Evolutionary conservation across 2,797 vertebrate genomes (phyloP), one percentile per base, ranked within the genome.

Genomic region (Cynodonichthys magdalenae): DNA sequence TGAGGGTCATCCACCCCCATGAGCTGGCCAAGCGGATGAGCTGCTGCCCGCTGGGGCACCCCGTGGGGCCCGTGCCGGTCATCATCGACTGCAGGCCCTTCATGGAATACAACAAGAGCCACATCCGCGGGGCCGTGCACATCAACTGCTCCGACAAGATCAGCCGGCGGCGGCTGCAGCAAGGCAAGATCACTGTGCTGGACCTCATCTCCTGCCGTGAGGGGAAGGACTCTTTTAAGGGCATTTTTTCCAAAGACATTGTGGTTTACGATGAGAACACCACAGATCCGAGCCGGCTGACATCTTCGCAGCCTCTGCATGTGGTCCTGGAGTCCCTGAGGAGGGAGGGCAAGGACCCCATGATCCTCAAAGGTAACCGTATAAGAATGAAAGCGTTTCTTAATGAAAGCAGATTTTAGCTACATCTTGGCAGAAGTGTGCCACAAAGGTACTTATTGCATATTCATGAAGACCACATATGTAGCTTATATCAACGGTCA

Each of bases 91-190:
- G 98, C 83, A 91, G 97, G 85, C 96, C 98, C 0, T 99, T 99
- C 92, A 95, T 94, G 94, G 97, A 99, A 81, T 99, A 98, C 90
- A 99, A 99, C 91, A 98, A 96, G 85, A 96, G 95, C 82, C 98
- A 99, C 93, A 95, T 99, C 77, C 95, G 95, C 50, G 97, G 97
- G 46, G 98, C 98, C 1, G 95, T 99, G 80, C 97, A 99, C 87
- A 96, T 99, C 80, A 99, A 98, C 92, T 99, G 98, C 83, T 96
- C 97, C 0, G 97, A 99, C 85, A 99, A 98, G 91, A 99, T 99
- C 92, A 99, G 98, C 91, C 93, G 97, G 47, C 90, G 98, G 46
- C 90, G 97, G 75, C 94, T 99, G 42, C 97, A 99, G 91, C 98
- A 99, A 88, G 98, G 98, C 88, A 99, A 98, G 89, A 97, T 99